Evolutionary conservation across 2,113 vertebrate species (phyloP), one percentile per base, ranked within the genome.

Genomic region (Onychostoma macrolepis): DNA sequence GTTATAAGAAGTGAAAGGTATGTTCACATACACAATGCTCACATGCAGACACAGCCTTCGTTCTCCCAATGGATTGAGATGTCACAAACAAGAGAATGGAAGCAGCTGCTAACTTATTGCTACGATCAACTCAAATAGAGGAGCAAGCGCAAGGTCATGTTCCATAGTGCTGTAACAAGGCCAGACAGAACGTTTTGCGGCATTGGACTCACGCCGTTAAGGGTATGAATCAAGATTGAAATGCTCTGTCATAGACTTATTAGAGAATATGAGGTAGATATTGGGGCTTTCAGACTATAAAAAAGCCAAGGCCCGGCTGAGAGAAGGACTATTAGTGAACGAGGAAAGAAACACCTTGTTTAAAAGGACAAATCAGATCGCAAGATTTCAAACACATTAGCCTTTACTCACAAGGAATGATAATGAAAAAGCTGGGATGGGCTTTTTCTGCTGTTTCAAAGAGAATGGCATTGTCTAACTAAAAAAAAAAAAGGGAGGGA

Each of bases 351-450:
- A 95, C 94, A 92, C 89, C 93, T 93, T 90, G 93, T 94, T 95
- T 94, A 93, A 95, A 95, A 95, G 93, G 94, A 94, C 94, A 94
- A 94, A 94, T 94, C 93, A 95, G 95, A 95, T 95, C 93, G 92
- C 90, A 93, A 93, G 94, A 95, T 95, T 94, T 94, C 92, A 93
- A 94, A 94, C 92, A 93, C 92, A 95, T 96, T 95, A 94, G 93
- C 90, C 90, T 90, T 91, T 93, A 94, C 94, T 94, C 94, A 91
- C 90, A 85, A 87, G 88, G 94, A 94, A 94, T 93, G 94, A 94
- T 94, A 93, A 95, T 90, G 93, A 94, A 94, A 94, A 93, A 92
- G 91, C 92, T 93, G 90, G 92, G 89, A 83, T 13, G 88, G 87
- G 89, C 90, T 91, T 94, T 76, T 81, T 93, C 93, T 90, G 91